Base-by-base conservation (phyloP, 2,888 invertebrate species). In the Biston stratarius region DNA sequence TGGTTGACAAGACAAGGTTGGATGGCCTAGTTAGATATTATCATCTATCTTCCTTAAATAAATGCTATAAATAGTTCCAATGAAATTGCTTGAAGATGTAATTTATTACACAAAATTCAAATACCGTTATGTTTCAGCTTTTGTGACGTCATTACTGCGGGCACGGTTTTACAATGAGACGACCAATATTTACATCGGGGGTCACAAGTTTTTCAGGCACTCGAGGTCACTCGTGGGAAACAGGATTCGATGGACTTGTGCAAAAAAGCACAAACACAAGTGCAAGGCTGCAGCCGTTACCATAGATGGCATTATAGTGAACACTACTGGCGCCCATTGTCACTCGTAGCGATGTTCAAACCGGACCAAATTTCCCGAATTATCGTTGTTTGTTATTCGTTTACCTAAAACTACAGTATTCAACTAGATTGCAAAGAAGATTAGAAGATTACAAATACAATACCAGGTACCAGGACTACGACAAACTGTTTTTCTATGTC, bases 271-370 rank as follows among this genome's bases (percentile, higher is more conserved):
- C 56, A 91, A 89, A 70, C 83, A 88, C 63, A 91, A 92, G 74
- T 93, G 92, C 67, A 90, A 88, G 74, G 92, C 88, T 0, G 88
- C 92, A 0, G 91, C 91, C 0, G 87, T 92, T 0, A 93, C 92
- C 0, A 83, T 92, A 1, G 88, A 91, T 57, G 91, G 90, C 0
- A 74, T 91, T 1, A 83, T 92, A 0, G 83, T 91, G 0, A 88
- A 88, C 0, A 92, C 91, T 0, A 85, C 84, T 2, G 92, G 91
- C 0, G 62, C 81, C 1, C 92, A 93, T 66, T 88, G 89, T 0
- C 92, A 92, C 64, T 57, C 45, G 11, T 64, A 48, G 42, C 55
- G 10, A 15, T 38, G 3, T 1, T n/a, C 8, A 34, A 34, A 33
- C 11, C 0, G 33, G 14, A 45, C 14, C 14, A 45, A 45, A 8